Percentiles rank a stretch among this genome's conserved stretches.
Conservation (phyloP, 2,888 invertebrate genomes). For the Pollenia griseotomentosa region DNA sequence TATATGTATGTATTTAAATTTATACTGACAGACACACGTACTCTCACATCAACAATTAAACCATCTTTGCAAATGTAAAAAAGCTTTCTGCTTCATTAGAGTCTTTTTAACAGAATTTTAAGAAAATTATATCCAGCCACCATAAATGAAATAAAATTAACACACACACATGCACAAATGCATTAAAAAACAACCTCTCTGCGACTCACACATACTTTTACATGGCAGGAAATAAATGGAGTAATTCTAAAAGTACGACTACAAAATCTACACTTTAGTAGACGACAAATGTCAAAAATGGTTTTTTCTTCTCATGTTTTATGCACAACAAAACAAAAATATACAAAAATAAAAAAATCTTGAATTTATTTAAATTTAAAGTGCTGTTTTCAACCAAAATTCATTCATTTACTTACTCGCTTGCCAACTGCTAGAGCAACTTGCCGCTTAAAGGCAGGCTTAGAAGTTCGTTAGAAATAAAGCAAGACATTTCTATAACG, state of each 20-base stretch:
- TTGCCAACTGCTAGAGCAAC: not conserved
- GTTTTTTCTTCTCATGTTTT: conserved; percentile 43
- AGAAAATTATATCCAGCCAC: conserved; percentile 67
- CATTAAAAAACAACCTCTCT: not conserved
- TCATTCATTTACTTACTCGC: conserved; percentile 27
- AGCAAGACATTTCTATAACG: too few relatives aligned
- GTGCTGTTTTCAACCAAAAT: conserved; percentile 40
- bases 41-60: not conserved
- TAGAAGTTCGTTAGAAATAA: too few relatives aligned
- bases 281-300: conserved; percentile 61
- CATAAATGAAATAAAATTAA: conserved; percentile 59
- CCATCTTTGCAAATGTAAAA: conserved; percentile 13
- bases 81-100: conserved; percentile 68
- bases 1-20: not conserved
- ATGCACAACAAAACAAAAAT: not conserved
- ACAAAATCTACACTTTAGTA: conserved; percentile 23
- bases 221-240: not conserved
- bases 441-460: not conserved
- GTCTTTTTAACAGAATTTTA: conserved; percentile 66
- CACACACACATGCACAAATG: conserved; percentile 12
- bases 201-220: not conserved
- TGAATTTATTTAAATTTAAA: conserved; percentile 56
- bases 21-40: not conserved
- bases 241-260: not conserved
- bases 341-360: not conserved